Evolutionary conservation across 2,797 vertebrate species (phyloP), one percentile per base, ranked within the genome.

Genomic region (Aldrovandia affinis): DNA sequence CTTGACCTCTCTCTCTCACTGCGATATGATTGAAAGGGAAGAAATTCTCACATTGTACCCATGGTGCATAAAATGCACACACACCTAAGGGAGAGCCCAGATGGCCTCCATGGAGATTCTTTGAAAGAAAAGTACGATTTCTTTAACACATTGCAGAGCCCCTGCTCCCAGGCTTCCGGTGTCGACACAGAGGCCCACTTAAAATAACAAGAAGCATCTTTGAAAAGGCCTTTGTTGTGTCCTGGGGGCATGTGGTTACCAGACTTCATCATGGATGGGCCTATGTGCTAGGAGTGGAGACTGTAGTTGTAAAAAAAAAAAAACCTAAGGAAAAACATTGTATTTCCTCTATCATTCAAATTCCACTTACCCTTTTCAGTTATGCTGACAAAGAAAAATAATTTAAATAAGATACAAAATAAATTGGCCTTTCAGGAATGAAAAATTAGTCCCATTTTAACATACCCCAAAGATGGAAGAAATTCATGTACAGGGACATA

Each of bases 131-230:
- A 47, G 36, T 44, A 18, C 82, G 80, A 79, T 85, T 65, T 82
- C 84, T 85, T 78, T 85, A 78, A 85, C 84, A 82, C 81, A 79
- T 79, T 75, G 84, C 81, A 82, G 75, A 55, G 75, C 33, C 73
- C 33, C 59, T 52, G 55, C 44, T 63, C 57, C 75, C 75, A 39
- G 73, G 57, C 70, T 65, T 78, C 59, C 59, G 57, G 79, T 68
- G 59, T 63, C 22, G 57, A 78, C 81, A 78, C 42, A n/a, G 50
- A 59, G 47, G 73, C 57, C 54, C 33, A 50, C 73, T 79, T 85
- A 82, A 79, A 78, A 85, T 54, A 85, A 85, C 84, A 79, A 65
- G 22, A 77, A 33, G 73, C 44, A 68, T 85, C 80, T 85, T 82
- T 85, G 81, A 85, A 77, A 81, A 36, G 30, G 57, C 44, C 30